Evolutionary conservation across 2,888 invertebrate genomes (phyloP).

Genomic region (Rapana venosa): DNA sequence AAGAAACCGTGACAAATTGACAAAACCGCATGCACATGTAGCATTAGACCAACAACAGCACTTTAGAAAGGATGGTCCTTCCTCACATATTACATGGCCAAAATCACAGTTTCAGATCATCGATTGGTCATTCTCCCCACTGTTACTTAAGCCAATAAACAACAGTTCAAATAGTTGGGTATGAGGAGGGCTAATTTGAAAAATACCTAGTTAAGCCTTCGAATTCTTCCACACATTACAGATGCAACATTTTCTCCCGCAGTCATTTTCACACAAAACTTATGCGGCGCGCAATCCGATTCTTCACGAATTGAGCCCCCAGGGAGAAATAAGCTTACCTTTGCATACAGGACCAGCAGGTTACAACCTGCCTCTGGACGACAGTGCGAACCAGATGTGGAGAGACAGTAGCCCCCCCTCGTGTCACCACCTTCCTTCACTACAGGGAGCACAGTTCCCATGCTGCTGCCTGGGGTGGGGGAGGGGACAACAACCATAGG

Average conservation of each 20-base stretch:
- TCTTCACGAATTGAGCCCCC: no score
- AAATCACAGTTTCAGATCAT: no score
- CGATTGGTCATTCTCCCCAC: no score
- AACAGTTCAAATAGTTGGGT: no score
- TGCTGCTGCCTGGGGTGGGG: background rate
- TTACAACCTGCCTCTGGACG: conserved; percentile 20
- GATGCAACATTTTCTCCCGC: background rate
- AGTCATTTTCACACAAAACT: background rate
- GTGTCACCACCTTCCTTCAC: background rate
- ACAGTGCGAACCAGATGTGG: background rate
- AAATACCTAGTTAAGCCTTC: no score
- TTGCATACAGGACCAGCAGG: background rate
- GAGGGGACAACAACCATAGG: background rate
- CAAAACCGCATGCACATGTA: no score
- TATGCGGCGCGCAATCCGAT: background rate
- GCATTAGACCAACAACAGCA: no score
- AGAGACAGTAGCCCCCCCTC: background rate
- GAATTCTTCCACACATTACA: background rate
- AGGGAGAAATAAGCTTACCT: background rate
- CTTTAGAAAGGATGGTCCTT: no score
- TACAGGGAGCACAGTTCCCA: conserved; percentile 5
- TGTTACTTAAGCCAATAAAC: no score
- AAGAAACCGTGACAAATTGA: no score
- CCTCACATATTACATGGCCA: no score
- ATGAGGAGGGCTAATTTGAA: no score